Percentiles rank a stretch among this genome's conserved stretches.
Conservation (phyloP, 2,113 vertebrate species). For the Coregonus clupeaformis region DNA sequence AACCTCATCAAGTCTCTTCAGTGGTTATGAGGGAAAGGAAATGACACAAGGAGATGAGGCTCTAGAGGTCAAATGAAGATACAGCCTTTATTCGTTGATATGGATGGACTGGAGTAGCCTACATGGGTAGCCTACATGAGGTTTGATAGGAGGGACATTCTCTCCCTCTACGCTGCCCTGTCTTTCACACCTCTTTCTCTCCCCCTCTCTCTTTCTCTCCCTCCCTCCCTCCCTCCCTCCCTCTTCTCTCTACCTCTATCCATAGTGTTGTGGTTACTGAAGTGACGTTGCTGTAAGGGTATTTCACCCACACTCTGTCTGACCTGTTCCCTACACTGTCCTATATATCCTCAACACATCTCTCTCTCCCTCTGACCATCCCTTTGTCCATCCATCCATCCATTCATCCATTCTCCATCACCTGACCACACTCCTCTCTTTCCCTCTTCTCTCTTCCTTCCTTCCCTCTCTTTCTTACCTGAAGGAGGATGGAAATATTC, state of each 20-base stretch:
- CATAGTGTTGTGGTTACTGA: not conserved
- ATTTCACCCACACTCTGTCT: too few species aligned
- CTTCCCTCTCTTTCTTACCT: not conserved
- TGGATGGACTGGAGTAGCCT: too few species aligned
- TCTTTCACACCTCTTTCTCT: not conserved
- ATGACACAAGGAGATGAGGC: too few species aligned
- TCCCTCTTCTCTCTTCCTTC: not conserved
- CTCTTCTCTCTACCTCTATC: not conserved
- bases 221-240: not conserved
- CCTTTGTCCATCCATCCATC: not conserved
- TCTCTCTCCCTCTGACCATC: not conserved
- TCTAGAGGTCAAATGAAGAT: too few species aligned
- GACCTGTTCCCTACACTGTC: not conserved
- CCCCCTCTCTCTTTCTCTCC: not conserved
- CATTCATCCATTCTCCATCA: not conserved
- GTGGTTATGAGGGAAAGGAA: too few species aligned
- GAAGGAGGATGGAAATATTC: not conserved
- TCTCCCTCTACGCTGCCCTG: not conserved
- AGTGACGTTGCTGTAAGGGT: too few species aligned
- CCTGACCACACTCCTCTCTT: too few species aligned
- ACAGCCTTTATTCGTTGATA: too few species aligned
- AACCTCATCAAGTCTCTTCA: too few species aligned
- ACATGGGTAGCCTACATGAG: not conserved
- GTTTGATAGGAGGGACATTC: not conserved
- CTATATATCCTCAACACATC: not conserved